phyloP scores from a whole-genome alignment of 1,140 invertebrate species.

The Lysiphlebus fabarum region DNA sequence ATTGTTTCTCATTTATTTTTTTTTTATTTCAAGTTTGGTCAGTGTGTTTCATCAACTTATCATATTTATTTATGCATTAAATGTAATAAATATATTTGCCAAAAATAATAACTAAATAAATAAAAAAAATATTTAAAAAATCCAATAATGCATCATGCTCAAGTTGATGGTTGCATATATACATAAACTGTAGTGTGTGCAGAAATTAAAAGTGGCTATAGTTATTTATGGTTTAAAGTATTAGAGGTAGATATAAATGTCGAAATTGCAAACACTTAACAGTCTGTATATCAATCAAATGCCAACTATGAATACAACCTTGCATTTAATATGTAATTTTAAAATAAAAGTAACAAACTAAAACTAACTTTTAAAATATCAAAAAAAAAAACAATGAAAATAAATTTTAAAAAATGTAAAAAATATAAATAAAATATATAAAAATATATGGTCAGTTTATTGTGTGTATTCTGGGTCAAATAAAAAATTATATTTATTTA shows the following conservation, averaged over 20 bases:
- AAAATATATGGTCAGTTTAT: background rate
- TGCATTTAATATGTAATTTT: background rate
- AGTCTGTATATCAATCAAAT: conserved; percentile 57
- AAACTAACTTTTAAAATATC: too few species aligned
- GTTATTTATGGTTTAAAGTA: conserved; percentile 55
- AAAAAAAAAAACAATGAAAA: conserved; percentile 14
- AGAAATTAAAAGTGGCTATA: conserved; percentile 36
- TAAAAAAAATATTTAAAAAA: background rate
- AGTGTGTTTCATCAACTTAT: too few species aligned
- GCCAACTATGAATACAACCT: conserved; percentile 40
- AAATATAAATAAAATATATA: conserved; percentile 9
- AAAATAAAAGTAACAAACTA: too few species aligned
- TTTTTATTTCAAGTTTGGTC: too few species aligned
- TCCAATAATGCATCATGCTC: conserved; percentile 9
- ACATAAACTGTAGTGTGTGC: conserved; percentile 18
- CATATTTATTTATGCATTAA: too few species aligned
- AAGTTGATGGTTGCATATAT: conserved; percentile 2
- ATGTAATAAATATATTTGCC: too few species aligned
- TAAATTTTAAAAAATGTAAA: too few species aligned
- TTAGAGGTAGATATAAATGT: conserved; percentile 55
- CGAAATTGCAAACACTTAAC: conserved; percentile 56
- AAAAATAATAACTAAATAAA: too few species aligned
- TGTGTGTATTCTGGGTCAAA: conserved; percentile 6
- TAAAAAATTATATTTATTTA: background rate
- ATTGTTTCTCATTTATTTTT: too few species aligned